Evolutionary conservation across 2,113 vertebrate species (phyloP).

Genomic region (Danionella cerebrum): DNA sequence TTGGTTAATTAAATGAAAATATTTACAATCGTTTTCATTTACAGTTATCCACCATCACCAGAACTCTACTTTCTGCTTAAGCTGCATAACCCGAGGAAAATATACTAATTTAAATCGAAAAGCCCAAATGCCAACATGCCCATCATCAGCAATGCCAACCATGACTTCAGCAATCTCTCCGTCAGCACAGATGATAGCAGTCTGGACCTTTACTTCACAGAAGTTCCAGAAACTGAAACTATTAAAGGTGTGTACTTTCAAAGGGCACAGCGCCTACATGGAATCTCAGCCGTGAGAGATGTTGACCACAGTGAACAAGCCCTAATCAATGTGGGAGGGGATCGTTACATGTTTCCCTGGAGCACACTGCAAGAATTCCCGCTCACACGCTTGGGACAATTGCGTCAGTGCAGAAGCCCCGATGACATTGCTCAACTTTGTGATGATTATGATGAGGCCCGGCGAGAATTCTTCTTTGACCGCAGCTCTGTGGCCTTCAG

Average conservation of each 20-base stretch:
- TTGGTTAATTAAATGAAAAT: background rate
- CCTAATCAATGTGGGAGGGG: slow-evolving; percentile 86
- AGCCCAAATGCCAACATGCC: slow-evolving; percentile 65
- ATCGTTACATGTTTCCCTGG: slow-evolving; percentile 85
- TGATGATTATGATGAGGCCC: slow-evolving; percentile 86
- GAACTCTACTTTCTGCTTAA: background rate
- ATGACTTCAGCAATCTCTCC: slow-evolving; percentile 73
- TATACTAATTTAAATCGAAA: background rate
- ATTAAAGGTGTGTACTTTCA: slow-evolving; percentile 83
- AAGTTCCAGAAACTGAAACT: slow-evolving; percentile 64
- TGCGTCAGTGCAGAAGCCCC: slow-evolving; percentile 72
- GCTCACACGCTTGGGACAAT: slow-evolving; percentile 76
- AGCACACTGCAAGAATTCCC: slow-evolving; percentile 87
- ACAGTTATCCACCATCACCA: background rate
- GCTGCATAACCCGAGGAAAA: background rate
- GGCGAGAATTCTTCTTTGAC: slow-evolving; percentile 88
- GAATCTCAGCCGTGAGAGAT: slow-evolving; percentile 44
- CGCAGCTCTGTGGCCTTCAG: slow-evolving; percentile 82
- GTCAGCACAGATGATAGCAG: slow-evolving; percentile 72
- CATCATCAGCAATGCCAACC: slow-evolving; percentile 74
- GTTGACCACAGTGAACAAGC: slow-evolving; percentile 70
- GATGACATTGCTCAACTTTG: slow-evolving; percentile 82
- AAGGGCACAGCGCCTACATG: slow-evolving; percentile 63
- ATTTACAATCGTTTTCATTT: background rate
- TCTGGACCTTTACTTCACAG: slow-evolving; percentile 64